Evolutionary conservation across 2,888 invertebrate genomes (phyloP).

Genomic region (Sphaerophoria taeniata): DNA sequence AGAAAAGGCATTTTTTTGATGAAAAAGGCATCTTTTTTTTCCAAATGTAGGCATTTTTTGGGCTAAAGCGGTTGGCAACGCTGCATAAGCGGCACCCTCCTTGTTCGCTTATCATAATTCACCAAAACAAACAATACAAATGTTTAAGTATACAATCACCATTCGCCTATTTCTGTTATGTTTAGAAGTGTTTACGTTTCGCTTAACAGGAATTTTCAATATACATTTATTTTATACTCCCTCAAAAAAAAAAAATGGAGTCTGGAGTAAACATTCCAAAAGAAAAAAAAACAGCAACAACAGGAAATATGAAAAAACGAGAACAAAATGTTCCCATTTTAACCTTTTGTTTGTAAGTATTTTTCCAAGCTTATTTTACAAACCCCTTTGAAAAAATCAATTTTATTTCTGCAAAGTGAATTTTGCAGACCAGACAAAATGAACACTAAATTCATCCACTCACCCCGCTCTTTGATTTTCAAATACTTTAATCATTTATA

Average conservation of each 20-base stretch:
- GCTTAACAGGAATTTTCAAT: background rate
- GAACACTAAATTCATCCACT: background rate
- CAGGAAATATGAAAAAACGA: too few relatives aligned
- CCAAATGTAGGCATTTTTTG: too few relatives aligned
- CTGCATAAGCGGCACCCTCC: too few relatives aligned
- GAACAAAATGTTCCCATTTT: background rate
- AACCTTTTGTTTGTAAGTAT: background rate
- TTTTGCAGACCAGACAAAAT: constrained; percentile 20
- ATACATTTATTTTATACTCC: background rate
- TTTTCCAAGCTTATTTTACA: background rate
- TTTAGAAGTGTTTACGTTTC: constrained; percentile 1
- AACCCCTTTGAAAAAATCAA: constrained; percentile 9
- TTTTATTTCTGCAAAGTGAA: constrained; percentile 1
- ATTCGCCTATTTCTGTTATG: background rate
- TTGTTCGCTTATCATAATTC: too few relatives aligned
- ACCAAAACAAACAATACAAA: too few relatives aligned
- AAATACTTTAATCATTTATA: background rate
- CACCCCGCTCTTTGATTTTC: background rate
- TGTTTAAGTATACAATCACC: too few relatives aligned
- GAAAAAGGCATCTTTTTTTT: too few relatives aligned
- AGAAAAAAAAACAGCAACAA: background rate
- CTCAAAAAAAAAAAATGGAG: background rate
- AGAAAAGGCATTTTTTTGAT: too few relatives aligned
- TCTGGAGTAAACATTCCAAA: background rate
- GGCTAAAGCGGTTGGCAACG: too few relatives aligned